These are phyloP conservation scores for Peromyscus leucopus DNA, from an alignment of 2,113 vertebrate species.

Conservation along the genomic window DNA sequence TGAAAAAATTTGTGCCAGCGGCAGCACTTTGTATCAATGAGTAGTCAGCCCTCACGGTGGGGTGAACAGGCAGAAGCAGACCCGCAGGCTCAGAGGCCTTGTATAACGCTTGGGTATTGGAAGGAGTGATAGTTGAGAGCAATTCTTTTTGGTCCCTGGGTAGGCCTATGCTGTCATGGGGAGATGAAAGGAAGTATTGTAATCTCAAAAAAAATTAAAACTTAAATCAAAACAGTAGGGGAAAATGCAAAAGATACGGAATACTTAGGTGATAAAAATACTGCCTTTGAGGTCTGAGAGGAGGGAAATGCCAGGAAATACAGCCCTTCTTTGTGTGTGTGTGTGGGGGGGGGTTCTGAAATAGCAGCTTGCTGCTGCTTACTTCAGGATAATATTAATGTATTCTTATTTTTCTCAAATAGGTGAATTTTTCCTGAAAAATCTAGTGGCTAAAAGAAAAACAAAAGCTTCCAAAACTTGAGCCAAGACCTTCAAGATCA, in stretches of 20 bases:
- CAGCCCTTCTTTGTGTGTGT: background rate
- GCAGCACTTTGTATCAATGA: background rate
- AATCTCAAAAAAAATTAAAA: background rate
- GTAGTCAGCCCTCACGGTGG: background rate
- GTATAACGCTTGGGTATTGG: background rate
- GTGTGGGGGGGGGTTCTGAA: conserved; percentile 4
- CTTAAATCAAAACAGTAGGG: background rate
- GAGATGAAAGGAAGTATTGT: background rate
- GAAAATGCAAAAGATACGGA: background rate
- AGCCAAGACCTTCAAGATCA: conserved; percentile 54
- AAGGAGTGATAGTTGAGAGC: background rate
- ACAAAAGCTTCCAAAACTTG: conserved; percentile 85
- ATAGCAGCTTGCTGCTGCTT: background rate
- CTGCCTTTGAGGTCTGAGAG: background rate
- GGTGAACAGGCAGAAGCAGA: background rate
- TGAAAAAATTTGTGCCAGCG: conserved; percentile 26
- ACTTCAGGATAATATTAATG: background rate
- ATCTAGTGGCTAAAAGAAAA: conserved; percentile 93
- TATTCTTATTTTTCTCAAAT: conserved; percentile 74
- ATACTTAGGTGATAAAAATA: background rate
- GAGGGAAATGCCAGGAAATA: background rate
- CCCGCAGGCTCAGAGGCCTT: background rate
- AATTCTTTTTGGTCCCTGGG: background rate
- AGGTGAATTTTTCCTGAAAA: conserved; percentile 99
- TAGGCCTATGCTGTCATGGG: background rate